These are phyloP conservation scores for Micromesistius poutassou DNA, from an alignment of 2,797 vertebrate genomes.

Conservation along the genomic window DNA sequence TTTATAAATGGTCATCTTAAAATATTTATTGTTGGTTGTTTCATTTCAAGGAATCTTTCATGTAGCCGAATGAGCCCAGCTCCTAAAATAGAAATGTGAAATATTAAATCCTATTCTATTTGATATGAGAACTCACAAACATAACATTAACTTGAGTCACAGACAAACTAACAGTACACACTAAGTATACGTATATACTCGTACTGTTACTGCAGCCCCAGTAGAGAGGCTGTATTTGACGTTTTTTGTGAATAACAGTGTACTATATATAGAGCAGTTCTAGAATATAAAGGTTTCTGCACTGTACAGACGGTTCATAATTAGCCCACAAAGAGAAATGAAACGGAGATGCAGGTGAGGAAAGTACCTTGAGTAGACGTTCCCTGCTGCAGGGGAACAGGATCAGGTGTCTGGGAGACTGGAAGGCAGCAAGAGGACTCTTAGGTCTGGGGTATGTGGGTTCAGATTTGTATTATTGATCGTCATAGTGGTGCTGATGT, in stretches of 20 bases:
- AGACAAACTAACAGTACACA: neutral
- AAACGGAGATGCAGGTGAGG: slow-evolving; percentile 76
- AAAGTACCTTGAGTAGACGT: neutral
- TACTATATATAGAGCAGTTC: slow-evolving; percentile 1
- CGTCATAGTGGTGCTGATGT: neutral
- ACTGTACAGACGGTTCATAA: slow-evolving; percentile 59
- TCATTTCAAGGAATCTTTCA: neutral
- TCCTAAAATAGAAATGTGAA: neutral
- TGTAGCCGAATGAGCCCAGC: neutral
- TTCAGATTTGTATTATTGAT: neutral
- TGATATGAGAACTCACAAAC: neutral
- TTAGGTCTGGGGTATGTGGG: neutral
- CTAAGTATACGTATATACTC: neutral
- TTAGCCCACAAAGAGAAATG: slow-evolving; percentile 67
- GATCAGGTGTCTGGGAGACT: neutral
- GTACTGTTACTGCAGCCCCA: neutral
- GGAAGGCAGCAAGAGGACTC: neutral
- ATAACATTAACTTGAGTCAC: neutral
- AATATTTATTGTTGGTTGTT: neutral
- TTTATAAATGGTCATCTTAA: neutral
- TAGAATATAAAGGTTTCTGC: neutral
- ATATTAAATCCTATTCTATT: neutral
- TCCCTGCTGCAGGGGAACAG: neutral
- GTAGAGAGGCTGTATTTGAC: neutral
- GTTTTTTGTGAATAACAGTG: neutral